These are phyloP conservation scores for Platichthys stellatus DNA, from an alignment of 2,113 vertebrate genomes.

Conservation along the genomic window DNA sequence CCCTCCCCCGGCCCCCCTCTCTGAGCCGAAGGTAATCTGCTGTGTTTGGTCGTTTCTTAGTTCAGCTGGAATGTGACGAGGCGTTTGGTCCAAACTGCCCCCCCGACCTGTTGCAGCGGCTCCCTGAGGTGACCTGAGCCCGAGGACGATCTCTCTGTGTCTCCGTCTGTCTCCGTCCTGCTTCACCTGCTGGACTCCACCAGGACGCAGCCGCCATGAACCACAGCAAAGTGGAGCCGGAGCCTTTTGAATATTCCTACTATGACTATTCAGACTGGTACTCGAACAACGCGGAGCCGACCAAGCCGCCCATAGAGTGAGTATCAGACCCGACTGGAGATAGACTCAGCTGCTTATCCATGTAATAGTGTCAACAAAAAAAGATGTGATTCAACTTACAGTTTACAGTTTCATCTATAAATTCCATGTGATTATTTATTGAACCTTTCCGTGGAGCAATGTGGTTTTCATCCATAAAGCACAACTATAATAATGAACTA, in stretches of 20 bases:
- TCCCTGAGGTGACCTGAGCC: not conserved
- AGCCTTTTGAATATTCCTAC: slow-evolving; percentile 72
- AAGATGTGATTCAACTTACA: too few relatives aligned
- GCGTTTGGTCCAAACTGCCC: slow-evolving; percentile 35
- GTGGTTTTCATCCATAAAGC: not conserved
- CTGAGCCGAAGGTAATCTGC: slow-evolving; percentile 4
- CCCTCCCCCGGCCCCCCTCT: slow-evolving; percentile 15
- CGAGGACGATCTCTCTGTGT: slow-evolving; percentile 9
- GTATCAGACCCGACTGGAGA: slow-evolving; percentile 36
- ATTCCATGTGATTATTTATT: too few relatives aligned
- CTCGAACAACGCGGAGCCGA: slow-evolving; percentile 67
- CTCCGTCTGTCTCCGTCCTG: too few relatives aligned
- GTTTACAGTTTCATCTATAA: too few relatives aligned
- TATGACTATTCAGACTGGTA: slow-evolving; percentile 77
- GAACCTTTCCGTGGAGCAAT: too few relatives aligned
- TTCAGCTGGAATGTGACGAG: slow-evolving; percentile 56
- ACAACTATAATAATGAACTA: not conserved
- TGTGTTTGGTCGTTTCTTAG: too few relatives aligned
- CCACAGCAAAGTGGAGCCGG: slow-evolving; percentile 52
- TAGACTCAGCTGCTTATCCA: too few relatives aligned
- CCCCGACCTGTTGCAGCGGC: slow-evolving; percentile 28
- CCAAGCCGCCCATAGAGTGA: slow-evolving; percentile 76
- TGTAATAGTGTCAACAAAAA: too few relatives aligned
- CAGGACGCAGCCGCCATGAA: slow-evolving; percentile 60
- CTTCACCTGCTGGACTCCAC: not conserved